A percentile compares a stretch with the other conserved stretches of the same genome.
phyloP scores from a whole-genome alignment of 37 sponge, comb jelly and placozoan species.

The Haliclona indistincta region DNA sequence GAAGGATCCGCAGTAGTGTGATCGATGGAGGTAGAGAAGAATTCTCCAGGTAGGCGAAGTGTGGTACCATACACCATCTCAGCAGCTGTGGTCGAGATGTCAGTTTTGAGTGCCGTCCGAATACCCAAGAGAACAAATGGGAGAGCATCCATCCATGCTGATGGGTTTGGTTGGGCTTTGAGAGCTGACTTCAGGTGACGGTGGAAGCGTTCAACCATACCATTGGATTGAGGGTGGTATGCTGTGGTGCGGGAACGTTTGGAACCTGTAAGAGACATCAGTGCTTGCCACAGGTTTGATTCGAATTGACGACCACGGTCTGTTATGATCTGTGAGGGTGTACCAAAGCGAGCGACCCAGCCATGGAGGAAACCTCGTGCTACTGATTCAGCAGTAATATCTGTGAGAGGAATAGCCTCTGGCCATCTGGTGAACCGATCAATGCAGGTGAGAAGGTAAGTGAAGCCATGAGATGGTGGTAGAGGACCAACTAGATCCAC shows the following conservation, averaged over 20 bases:
- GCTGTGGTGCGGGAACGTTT: constrained; percentile 49
- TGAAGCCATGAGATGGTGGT: constrained; percentile 49
- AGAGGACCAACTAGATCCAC: constrained; percentile 71
- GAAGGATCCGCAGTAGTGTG: constrained; percentile 13
- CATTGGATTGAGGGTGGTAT: constrained; percentile 59
- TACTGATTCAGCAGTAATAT: constrained; percentile 58
- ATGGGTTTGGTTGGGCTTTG: constrained; percentile 19
- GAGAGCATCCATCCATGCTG: constrained; percentile 27
- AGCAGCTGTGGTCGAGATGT: constrained; percentile 20
- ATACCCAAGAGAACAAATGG: constrained; percentile 41
- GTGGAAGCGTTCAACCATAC: constrained; percentile 65
- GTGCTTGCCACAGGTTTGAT: constrained; percentile 27
- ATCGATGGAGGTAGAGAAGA: constrained; percentile 1
- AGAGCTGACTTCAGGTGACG: constrained; percentile 40
- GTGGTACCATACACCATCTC: constrained; percentile 40
- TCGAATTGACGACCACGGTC: constrained; percentile 69
- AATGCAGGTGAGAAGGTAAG: constrained; percentile 55
- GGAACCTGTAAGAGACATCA: constrained; percentile 41
- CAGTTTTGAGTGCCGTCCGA: constrained; percentile 14
- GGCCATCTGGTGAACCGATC: constrained; percentile 61
- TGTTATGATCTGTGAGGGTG: constrained; percentile 54
- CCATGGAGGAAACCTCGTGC: constrained; percentile 7
- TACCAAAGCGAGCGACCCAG: constrained; percentile 60
- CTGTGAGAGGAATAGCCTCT: constrained; percentile 45
- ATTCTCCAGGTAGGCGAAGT: constrained; percentile 17